A percentile compares a stretch with the other conserved stretches of the same genome.
These are phyloP conservation scores for Melanaphis sacchari DNA, from an alignment of 1,140 invertebrate species.

Conservation along the genomic window DNA sequence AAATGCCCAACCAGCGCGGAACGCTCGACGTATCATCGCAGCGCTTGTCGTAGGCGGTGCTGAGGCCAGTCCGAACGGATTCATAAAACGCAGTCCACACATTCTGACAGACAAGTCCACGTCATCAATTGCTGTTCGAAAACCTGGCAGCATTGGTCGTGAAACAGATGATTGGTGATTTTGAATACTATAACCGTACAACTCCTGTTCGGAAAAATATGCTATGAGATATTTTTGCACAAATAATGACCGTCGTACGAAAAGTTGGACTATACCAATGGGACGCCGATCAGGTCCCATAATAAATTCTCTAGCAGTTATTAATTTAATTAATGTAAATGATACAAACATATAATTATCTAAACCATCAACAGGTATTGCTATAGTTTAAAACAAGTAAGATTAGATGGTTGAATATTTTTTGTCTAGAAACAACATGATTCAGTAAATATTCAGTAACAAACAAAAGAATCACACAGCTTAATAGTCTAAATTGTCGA, in stretches of 20 bases:
- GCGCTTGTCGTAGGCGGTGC: conserved; percentile 94
- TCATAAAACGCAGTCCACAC: conserved; percentile 92
- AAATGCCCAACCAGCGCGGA: conserved; percentile 96
- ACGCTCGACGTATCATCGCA: conserved; percentile 93
- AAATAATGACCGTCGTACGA: neutral
- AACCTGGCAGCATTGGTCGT: conserved; percentile 81
- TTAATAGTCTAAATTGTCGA: too few species aligned
- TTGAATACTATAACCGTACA: conserved; percentile 31
- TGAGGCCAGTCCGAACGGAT: conserved; percentile 96
- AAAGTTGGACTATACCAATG: too few species aligned
- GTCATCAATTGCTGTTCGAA: conserved; percentile 90
- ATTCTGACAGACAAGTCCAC: conserved; percentile 92
- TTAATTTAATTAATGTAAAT: neutral
- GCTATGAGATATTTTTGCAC: neutral
- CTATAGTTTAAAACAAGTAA: neutral
- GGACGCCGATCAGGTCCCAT: too few species aligned
- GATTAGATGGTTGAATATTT: too few species aligned
- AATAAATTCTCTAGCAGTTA: neutral
- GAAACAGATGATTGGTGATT: conserved; percentile 62
- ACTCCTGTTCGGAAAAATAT: neutral
- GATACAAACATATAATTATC: neutral
- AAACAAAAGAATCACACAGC: too few species aligned
- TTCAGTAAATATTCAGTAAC: too few species aligned
- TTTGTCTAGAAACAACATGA: too few species aligned
- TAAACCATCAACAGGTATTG: neutral